Evolutionary conservation across 2,888 invertebrate genomes (phyloP), one percentile per base, ranked within the genome.

Genomic region (Nebria salina): DNA sequence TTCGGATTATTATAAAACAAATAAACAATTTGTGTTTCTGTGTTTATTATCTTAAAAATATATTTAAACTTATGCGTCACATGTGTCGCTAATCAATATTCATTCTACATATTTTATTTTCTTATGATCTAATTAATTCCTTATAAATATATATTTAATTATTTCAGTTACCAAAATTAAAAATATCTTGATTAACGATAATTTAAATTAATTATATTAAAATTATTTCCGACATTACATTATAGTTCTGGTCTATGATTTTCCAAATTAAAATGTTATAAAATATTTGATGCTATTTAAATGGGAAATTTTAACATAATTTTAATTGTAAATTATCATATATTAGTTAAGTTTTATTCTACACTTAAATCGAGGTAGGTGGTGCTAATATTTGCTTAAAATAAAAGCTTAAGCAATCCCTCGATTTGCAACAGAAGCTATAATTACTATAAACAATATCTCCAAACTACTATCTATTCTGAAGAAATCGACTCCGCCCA

Each of bases 401-500:
- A 66, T 15, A 25, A 66, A 66, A 66, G 65, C 25, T 66, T 66
- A 66, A 66, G 15, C 15, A 66, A 66, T 66, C 34, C 34, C 34
- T 34, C 34, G 34, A 66, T 25, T 66, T 66, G 66, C 15, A 66
- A 66, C 20, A 66, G 66, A 66, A 66, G 66, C 15, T 25, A 66
- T 66, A 25, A 66, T 15, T 66, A 66, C 13, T 54, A 54, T 54
- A 54, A 54, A 54, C 54, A 54, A 54, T 54, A 54, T 11, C 1
- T 34, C 20, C 20, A 20, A 20, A 20, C 20, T 20, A 20, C 20
- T 43, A 6, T 9, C 4, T 68, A 9, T 68, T 20, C 70, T 70
- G 70, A 9, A 70, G 73, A 42, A 8, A 73, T 73, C 11, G n/a
- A 15, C 41, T 34, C 34, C 42, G 73, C 73, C 73, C 42, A 41